A percentile compares a stretch with the other conserved stretches of the same genome.
These are phyloP conservation scores for Epinotia demarniana DNA, from an alignment of 2,888 invertebrate genomes.

Conservation along the genomic window DNA sequence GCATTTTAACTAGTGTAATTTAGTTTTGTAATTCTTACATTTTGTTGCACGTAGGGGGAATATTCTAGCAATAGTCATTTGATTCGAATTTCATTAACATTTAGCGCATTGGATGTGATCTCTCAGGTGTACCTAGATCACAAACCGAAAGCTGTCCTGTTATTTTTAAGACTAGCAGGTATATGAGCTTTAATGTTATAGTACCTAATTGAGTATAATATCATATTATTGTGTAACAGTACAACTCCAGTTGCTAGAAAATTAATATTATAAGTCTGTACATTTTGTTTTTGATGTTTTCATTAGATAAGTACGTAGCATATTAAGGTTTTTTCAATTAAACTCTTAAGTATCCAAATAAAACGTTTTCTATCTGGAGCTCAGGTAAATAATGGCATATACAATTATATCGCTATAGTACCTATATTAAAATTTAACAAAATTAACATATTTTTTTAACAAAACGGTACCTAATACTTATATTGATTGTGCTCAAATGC, in stretches of 20 bases:
- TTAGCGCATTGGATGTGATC: slow-evolving; percentile 1
- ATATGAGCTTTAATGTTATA: slow-evolving; percentile 42
- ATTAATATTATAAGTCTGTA: slow-evolving; percentile 39
- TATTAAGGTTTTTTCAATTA: too few relatives aligned
- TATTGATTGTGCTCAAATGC: slow-evolving; percentile 13
- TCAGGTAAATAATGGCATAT: slow-evolving; percentile 23
- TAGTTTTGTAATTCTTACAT: too few relatives aligned
- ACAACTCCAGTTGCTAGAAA: slow-evolving; percentile 68
- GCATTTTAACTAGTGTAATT: too few relatives aligned
- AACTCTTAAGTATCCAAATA: background rate
- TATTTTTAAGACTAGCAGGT: background rate
- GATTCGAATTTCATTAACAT: background rate
- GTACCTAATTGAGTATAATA: slow-evolving; percentile 38
- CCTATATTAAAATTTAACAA: slow-evolving; percentile 38
- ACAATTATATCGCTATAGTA: slow-evolving; percentile 25
- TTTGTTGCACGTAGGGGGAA: background rate
- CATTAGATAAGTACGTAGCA: too few relatives aligned
- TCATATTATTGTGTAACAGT: slow-evolving; percentile 57
- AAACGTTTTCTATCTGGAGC: slow-evolving; percentile 7
- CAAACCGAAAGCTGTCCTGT: background rate
- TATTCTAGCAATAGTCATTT: background rate
- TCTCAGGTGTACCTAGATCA: background rate
- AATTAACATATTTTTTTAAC: slow-evolving; percentile 29
- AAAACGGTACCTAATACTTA: slow-evolving; percentile 19
- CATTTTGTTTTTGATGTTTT: background rate